Evolutionary conservation across 2,113 vertebrate species (phyloP), one percentile per base, ranked within the genome.

Genomic region (Calypte anna): DNA sequence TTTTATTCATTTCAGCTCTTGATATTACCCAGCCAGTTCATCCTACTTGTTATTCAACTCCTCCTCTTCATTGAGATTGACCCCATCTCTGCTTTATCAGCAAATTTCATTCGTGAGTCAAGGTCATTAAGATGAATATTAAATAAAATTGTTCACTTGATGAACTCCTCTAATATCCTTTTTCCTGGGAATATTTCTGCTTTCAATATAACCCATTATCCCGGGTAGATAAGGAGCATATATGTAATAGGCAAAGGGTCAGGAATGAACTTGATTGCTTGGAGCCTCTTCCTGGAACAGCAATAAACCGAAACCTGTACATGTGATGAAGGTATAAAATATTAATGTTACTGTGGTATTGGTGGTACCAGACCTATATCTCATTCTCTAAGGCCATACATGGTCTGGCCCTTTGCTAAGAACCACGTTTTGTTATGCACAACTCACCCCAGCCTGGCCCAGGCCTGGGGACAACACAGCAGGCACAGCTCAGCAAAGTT

Each of bases 81-180:
- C 83, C 80, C 66, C 86, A 88, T 88, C 66, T 84, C 88, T 92
- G 80, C 73, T 92, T 75, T 94, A 95, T 88, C 94, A 92, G 94
- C 83, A 93, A 57, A 90, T 94, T 96, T 92, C 58, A 78, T 78
- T 86, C 0, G 0, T 68, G 69, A 92, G 86, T 95, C 88, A 78
- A 81, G 92, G 94, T 93, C 92, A 92, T 93, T 93, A 96, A 91
- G 66, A 43, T 86, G 80, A 93, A 86, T 93, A 94, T 94, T 94
- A 95, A 95, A 91, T 88, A 92, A 91, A 88, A 95, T 74, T 81
- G 64, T 82, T 95, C 94, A 91, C 83, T 94, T 86, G 88, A 96
- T 93, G 83, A 95, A 91, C 88, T 93, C 75, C 50, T 73, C 92
- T 86, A 91, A 91, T 93, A 95, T 91, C 61, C 74, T 76, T 91